A percentile compares a stretch with the other conserved stretches of the same genome.
Evolutionary conservation across 1,140 invertebrate genomes (phyloP).

Genomic region (Cardiocondyla obscurior): DNA sequence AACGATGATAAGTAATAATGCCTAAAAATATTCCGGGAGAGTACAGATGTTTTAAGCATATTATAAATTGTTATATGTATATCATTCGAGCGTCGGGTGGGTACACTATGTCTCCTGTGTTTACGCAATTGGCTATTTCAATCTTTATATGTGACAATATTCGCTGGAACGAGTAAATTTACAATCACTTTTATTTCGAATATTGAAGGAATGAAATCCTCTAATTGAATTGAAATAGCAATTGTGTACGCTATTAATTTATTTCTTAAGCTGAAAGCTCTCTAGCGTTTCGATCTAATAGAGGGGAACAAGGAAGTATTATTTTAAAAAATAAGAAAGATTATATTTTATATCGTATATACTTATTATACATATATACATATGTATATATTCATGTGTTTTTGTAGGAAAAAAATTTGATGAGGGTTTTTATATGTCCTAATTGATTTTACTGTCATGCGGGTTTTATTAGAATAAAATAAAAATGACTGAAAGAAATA

Average conservation of each 20-base stretch:
- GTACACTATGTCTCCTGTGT: background rate
- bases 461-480: too few species aligned
- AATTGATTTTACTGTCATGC: too few species aligned
- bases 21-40: background rate
- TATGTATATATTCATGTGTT: too few species aligned
- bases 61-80: background rate
- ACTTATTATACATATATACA: too few species aligned
- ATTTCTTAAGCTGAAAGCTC: conserved; percentile 8
- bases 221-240: conserved; percentile 13
- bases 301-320: background rate
- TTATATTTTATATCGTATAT: too few species aligned
- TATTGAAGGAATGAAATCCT: conserved; percentile 9
- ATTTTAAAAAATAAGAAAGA: background rate
- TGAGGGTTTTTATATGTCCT: too few species aligned
- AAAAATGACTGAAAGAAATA: too few species aligned
- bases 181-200: conserved; percentile 10
- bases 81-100: background rate
- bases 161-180: background rate
- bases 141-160: conserved; percentile 16
- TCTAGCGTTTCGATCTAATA: background rate
- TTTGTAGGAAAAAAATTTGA: too few species aligned
- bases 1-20: too few species aligned
- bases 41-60: background rate
- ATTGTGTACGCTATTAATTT: conserved; percentile 29
- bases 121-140: background rate